Percentiles rank a stretch among this genome's conserved stretches.
Evolutionary conservation across 2,113 vertebrate species (phyloP).

Genomic region (Eolophus roseicapilla): DNA sequence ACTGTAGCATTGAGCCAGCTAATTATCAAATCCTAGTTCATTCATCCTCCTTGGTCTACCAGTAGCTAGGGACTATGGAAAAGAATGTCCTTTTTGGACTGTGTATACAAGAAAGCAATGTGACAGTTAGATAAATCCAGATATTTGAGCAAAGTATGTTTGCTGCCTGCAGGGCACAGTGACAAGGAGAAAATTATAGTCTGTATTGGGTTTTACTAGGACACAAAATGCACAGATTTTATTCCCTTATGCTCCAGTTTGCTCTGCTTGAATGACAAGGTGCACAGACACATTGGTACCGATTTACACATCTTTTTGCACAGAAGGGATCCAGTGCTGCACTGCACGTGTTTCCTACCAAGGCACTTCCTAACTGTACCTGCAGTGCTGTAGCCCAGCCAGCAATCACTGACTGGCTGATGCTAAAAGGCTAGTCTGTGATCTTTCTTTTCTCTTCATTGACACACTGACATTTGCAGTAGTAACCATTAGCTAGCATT

Average conservation of each 20-base stretch:
- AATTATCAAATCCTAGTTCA: not conserved
- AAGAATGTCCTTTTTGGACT: not conserved
- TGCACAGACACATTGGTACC: not conserved
- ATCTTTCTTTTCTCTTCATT: not conserved
- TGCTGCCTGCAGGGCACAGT: constrained; percentile 32
- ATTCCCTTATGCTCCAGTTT: not conserved
- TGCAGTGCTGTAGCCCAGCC: not conserved
- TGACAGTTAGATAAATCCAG: constrained; percentile 24
- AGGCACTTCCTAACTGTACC: not conserved
- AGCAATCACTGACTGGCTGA: not conserved
- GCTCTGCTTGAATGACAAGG: constrained; percentile 31
- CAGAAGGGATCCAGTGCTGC: not conserved
- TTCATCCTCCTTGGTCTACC: not conserved
- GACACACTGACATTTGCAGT: not conserved
- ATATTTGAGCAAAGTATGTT: constrained; percentile 11
- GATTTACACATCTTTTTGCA: not conserved
- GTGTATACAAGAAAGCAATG: not conserved
- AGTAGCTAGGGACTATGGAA: not conserved
- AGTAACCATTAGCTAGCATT: not conserved
- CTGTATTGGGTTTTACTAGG: not conserved
- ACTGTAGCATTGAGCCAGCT: not conserved
- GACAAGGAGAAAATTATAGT: constrained; percentile 48
- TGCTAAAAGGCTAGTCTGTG: not conserved
- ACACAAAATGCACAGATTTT: constrained; percentile 39
- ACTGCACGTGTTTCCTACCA: fast-evolving